Evolutionary conservation across 2,113 vertebrate species (phyloP).

Genomic region (Leiothrix lutea): DNA sequence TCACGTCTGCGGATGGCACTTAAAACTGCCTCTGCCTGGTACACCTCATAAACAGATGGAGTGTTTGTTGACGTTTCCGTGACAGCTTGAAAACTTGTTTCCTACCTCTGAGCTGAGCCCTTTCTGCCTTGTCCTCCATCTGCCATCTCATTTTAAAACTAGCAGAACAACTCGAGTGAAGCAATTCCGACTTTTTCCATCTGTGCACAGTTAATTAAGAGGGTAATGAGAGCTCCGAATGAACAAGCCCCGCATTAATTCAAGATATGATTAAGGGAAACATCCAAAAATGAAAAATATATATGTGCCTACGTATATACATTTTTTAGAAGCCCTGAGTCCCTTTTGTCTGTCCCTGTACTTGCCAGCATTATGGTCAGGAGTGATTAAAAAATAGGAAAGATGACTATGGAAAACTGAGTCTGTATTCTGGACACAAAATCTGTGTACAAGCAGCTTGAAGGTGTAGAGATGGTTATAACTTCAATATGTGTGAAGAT

Average conservation of each 20-base stretch:
- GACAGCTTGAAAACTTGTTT: constrained; percentile 85
- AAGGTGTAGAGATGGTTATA: background rate
- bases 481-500: background rate
- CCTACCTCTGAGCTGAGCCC: constrained; percentile 77
- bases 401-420: background rate
- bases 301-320: background rate
- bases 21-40: constrained; percentile 52
- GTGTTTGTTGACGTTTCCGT: constrained; percentile 79
- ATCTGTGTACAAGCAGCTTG: background rate
- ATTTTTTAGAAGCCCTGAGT: background rate
- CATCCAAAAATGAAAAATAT: constrained; percentile 63
- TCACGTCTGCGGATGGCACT: constrained; percentile 42
- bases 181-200: constrained; percentile 85
- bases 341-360: constrained; percentile 6
- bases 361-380: background rate
- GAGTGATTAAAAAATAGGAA: background rate
- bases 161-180: constrained; percentile 83
- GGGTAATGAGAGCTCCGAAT: constrained; percentile 83
- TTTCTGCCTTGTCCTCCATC: constrained; percentile 80
- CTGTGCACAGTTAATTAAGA: constrained; percentile 86
- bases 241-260: constrained; percentile 82
- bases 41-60: constrained; percentile 78
- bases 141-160: constrained; percentile 83
- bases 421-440: background rate
- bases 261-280: constrained; percentile 82